Base-by-base conservation (phyloP, 2,113 vertebrate species). In the Neolamprologus kungweensis region DNA sequence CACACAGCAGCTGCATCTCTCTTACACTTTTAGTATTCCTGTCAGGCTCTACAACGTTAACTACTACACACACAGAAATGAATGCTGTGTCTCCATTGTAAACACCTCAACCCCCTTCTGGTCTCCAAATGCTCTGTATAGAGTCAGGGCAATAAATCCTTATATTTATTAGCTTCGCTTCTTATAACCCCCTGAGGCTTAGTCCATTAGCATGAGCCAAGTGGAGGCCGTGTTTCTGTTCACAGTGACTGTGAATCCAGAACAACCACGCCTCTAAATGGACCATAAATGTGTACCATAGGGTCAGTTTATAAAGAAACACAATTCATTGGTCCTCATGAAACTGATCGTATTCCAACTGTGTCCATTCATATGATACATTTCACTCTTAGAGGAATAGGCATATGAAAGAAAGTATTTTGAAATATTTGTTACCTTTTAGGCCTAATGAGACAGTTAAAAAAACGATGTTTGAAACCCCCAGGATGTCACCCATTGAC, bases 111-210 rank as follows among this genome's bases (percentile, higher is more conserved):
- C 47, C 40, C 51, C 14, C 21, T 60, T 40, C 73, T 19, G 42
- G 17, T 80, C 82, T 65, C 35, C 53, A 58, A 80, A 78, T 87
- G 80, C 82, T 88, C 75, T 58, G 85, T 81, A 33, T 54, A 11
- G 35, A 89, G 35, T 80, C 81, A 85, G 47, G 81, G 81, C 87
- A 81, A 85, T 91, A 94, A 91, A 94, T 86, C 88, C 81, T 87
- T 80, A 93, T 91, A 90, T 91, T 93, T 93, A 94, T 91, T 95
- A 89, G 83, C 84, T 88, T 92, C 86, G 78, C 80, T 81, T 84
- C 54, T 87, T 40, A 88, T 82, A 50, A 6, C 85, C 88, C 87
- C 85, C 81, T 37, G 94, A 94, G 92, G 88, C 60, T 87, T 9
- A 14, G 58, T 40, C 85, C 81, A 93, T 94, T 94, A 94, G 89